A percentile compares a stretch with the other conserved stretches of the same genome.
phyloP scores from a whole-genome alignment of 2,113 vertebrate genomes.

The Sapayoa aenigma region DNA sequence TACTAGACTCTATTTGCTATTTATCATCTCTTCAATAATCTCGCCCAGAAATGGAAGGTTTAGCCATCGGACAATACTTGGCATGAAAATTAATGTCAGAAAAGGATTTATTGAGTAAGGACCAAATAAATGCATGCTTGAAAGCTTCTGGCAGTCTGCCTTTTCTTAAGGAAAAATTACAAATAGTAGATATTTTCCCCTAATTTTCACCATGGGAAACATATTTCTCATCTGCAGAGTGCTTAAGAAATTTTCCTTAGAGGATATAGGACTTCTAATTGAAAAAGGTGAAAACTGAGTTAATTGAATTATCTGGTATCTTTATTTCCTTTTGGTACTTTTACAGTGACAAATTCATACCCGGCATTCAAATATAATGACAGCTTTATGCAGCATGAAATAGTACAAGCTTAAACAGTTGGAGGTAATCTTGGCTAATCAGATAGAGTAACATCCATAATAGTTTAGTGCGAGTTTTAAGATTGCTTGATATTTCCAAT shows the following conservation, averaged over 20 bases:
- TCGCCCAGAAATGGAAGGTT: constrained; percentile 13
- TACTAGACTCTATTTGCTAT: constrained; percentile 1
- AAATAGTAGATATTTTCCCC: background rate
- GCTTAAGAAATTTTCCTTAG: background rate
- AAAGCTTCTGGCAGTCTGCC: background rate
- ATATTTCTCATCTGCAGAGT: background rate
- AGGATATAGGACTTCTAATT: background rate
- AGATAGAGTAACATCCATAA: background rate
- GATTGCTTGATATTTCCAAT: background rate
- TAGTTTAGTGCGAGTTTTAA: background rate
- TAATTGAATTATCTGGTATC: background rate
- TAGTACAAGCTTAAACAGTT: background rate
- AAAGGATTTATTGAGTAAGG: constrained; percentile 13
- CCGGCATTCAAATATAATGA: background rate
- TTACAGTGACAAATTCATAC: background rate
- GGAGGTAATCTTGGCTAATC: background rate
- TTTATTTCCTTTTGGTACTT: background rate
- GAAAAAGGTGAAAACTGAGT: background rate
- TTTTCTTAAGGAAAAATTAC: background rate
- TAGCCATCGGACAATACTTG: constrained; percentile 34
- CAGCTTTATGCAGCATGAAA: background rate
- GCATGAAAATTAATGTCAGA: constrained; percentile 25
- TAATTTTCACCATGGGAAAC: background rate
- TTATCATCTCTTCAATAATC: constrained; percentile 20
- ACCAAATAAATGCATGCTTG: background rate